phyloP scores from a whole-genome alignment of 2,797 vertebrate species.

The Thamnophis elegans region DNA sequence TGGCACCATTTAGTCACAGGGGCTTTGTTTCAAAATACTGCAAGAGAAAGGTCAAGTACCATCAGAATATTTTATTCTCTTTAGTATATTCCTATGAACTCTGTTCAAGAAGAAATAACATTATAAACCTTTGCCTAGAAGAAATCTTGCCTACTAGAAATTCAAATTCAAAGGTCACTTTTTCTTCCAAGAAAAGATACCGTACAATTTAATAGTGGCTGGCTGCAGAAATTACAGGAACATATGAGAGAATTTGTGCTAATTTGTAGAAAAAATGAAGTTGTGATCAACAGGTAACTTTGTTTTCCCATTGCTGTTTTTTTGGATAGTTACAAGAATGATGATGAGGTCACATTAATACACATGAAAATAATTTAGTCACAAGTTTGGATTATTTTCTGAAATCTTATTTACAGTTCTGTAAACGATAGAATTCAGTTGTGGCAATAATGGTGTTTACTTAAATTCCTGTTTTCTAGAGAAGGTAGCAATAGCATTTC shows the following conservation, averaged over 20 bases:
- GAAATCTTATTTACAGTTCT: not conserved
- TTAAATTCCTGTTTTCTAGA: conserved; percentile 20
- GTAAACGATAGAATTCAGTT: conserved; percentile 36
- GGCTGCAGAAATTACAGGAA: not conserved
- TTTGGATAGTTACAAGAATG: not conserved
- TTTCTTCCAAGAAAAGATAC: not conserved
- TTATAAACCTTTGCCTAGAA: not conserved
- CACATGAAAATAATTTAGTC: not conserved
- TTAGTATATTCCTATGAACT: conserved; percentile 34
- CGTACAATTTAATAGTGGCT: not conserved
- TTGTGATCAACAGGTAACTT: not conserved
- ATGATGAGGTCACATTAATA: not conserved
- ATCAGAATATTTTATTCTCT: conserved; percentile 34
- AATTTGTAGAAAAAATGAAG: not conserved
- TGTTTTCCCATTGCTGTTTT: not conserved
- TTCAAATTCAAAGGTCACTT: conserved; percentile 7
- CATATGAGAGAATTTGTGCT: not conserved
- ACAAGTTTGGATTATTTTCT: not conserved
- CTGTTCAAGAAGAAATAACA: not conserved
- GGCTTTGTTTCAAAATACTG: conserved; percentile 18
- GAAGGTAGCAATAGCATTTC: not conserved
- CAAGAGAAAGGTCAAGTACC: conserved; percentile 10
- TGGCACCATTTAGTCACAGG: conserved; percentile 18
- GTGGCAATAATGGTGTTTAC: conserved; percentile 16
- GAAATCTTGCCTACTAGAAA: not conserved